Evolutionary conservation across 2,888 invertebrate species (phyloP).

Genomic region (Spisula solida): DNA sequence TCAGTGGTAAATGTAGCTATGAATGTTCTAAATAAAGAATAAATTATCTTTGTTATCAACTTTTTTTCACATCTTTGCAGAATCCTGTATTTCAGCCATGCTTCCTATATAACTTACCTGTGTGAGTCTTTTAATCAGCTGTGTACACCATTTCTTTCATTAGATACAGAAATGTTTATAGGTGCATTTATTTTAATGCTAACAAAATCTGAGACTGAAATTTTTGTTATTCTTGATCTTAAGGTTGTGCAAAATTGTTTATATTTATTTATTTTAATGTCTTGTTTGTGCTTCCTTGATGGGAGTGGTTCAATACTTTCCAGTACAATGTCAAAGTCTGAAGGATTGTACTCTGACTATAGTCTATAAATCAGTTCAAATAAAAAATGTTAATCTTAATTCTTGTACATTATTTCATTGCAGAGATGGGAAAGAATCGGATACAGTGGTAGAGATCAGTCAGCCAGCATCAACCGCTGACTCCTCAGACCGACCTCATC

Average conservation of each 20-base stretch:
- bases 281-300: too few relatives aligned
- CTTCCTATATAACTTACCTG: background rate
- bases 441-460: slow-evolving; percentile 59
- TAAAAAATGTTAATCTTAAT: too few relatives aligned
- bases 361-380: too few relatives aligned
- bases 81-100: background rate
- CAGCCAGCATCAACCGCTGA: slow-evolving; percentile 27
- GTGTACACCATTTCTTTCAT: too few relatives aligned
- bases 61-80: background rate
- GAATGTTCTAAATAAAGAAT: background rate
- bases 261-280: background rate
- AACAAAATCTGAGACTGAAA: too few relatives aligned
- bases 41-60: background rate
- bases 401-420: background rate
- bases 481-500: background rate
- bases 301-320: too few relatives aligned
- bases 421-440: slow-evolving; percentile 51
- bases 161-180: too few relatives aligned
- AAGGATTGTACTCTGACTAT: too few relatives aligned
- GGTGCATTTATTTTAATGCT: too few relatives aligned
- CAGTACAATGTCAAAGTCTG: too few relatives aligned
- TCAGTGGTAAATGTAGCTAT: background rate
- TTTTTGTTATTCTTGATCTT: background rate
- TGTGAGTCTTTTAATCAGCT: too few relatives aligned
- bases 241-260: background rate